These are phyloP conservation scores for Catamblyrhynchus diadema DNA, from an alignment of 2,797 vertebrate genomes.

Conservation along the genomic window DNA sequence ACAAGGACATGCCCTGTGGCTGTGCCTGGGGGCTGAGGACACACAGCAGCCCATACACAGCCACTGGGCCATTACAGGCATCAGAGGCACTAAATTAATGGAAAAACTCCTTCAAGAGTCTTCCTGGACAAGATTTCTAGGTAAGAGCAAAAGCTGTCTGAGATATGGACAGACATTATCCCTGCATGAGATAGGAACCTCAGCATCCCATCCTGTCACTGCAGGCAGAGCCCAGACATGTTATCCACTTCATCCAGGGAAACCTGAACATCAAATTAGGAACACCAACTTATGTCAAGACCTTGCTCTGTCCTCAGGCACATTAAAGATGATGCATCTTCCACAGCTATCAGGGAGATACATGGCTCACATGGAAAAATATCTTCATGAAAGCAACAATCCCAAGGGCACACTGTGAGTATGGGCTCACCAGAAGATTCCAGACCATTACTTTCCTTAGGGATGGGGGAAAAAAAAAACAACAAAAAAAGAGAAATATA, in stretches of 20 bases:
- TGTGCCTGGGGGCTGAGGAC: not conserved
- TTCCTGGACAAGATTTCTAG: not conserved
- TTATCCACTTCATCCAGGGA: not conserved
- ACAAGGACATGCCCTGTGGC: not conserved
- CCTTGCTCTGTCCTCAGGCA: not conserved
- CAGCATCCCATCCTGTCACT: not conserved
- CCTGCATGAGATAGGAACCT: not conserved
- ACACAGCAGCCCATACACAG: accelerated
- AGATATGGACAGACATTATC: not conserved
- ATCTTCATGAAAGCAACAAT: not conserved
- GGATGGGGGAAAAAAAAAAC: accelerated
- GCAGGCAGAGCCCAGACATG: accelerated
- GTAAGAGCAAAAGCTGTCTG: not conserved
- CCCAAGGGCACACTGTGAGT: accelerated
- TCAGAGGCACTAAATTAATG: not conserved
- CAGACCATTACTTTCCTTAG: not conserved
- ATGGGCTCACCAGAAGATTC: not conserved
- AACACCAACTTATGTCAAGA: not conserved
- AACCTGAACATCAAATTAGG: not conserved
- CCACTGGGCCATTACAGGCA: not conserved
- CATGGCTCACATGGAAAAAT: not conserved
- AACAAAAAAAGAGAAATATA: no score
- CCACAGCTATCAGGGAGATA: not conserved
- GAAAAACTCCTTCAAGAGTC: not conserved
- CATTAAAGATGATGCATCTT: not conserved